Base-by-base conservation (phyloP, 2,888 invertebrate genomes). In the Neuroscelio doddi region DNA sequence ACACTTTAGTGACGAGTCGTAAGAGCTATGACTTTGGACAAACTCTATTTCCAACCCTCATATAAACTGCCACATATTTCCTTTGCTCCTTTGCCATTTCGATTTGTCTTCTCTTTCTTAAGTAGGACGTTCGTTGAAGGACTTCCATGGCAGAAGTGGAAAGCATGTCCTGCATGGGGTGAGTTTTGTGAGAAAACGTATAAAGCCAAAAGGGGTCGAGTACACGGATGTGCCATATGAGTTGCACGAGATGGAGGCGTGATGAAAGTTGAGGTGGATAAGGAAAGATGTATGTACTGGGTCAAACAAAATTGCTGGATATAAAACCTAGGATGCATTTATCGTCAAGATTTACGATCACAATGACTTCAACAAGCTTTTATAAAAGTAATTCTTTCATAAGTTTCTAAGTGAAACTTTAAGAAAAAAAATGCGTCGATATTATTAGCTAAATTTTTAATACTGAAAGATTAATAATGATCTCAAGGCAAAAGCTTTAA, bases 21-120 rank as follows among this genome's bases (percentile, higher is more conserved):
- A 8, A 26, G 34, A 26, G 16, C 30, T 55, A 32, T 34, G 55
- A 61, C 47, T 51, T 61, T 47, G 30, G 55, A 55, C 55, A 55
- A 59, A 59, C 53, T 51, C 30, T 51, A 59, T 64, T 41, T 36
- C 15, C 32, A 52, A 34, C 16, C 3, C 3, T 5, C 21, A 5
- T 21, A 21, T 21, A 21, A 21, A 2, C 5, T 5, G 21, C 21
- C 21, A 5, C 5, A 5, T 21, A 3, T 3, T 21, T 21, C 21
- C 3, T 5, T 21, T 5, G 5, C 21, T 5, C 21, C 21, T 2
- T 5, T 21, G 2, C 21, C 21, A 2, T 5, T 21, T 5, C 21
- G 21, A 5, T 5, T 5, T 5, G 3, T 21, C 21, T 5, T 5
- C 21, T 5, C 2, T 21, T 5, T 21, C 21, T 5, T 5, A 21